Evolutionary conservation across 2,797 vertebrate species (phyloP).

Genomic region (Synanceia verrucosa): DNA sequence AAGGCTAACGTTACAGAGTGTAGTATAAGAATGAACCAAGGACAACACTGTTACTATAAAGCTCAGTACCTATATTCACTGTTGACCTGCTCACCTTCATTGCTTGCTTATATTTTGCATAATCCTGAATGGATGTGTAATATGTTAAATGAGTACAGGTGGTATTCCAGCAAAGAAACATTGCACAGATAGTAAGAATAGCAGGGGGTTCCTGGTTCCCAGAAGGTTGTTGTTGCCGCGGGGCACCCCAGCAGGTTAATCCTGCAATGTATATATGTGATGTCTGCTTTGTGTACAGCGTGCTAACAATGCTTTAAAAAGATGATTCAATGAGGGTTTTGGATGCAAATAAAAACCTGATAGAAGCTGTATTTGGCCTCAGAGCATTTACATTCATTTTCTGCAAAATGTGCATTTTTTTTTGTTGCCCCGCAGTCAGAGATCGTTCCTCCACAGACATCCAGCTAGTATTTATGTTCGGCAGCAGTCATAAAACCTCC

Average conservation of each 20-base stretch:
- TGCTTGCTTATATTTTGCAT: background rate
- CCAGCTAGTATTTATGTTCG: slow-evolving; percentile 73
- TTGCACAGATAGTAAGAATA: slow-evolving; percentile 2
- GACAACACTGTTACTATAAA: too few species aligned
- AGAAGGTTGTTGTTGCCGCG: background rate
- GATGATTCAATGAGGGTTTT: slow-evolving; percentile 15
- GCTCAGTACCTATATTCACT: too few species aligned
- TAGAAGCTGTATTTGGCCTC: slow-evolving; percentile 28
- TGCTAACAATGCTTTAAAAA: slow-evolving; percentile 29
- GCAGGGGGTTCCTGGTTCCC: background rate
- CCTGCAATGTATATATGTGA: slow-evolving; percentile 7
- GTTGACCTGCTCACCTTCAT: too few species aligned
- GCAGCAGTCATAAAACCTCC: slow-evolving; percentile 67
- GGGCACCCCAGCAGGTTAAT: slow-evolving; percentile 27
- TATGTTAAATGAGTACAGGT: background rate
- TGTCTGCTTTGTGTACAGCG: slow-evolving; percentile 18
- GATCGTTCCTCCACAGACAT: slow-evolving; percentile 2
- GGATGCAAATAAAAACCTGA: slow-evolving; percentile 34
- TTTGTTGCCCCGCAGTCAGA: background rate
- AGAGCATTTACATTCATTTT: slow-evolving; percentile 61
- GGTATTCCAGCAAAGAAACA: background rate
- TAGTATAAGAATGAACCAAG: too few species aligned
- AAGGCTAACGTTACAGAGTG: too few species aligned
- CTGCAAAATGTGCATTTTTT: slow-evolving; percentile 50
- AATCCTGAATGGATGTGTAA: background rate